phyloP scores from a whole-genome alignment of 2,888 invertebrate genomes.

The Pseudococcus longispinus region DNA sequence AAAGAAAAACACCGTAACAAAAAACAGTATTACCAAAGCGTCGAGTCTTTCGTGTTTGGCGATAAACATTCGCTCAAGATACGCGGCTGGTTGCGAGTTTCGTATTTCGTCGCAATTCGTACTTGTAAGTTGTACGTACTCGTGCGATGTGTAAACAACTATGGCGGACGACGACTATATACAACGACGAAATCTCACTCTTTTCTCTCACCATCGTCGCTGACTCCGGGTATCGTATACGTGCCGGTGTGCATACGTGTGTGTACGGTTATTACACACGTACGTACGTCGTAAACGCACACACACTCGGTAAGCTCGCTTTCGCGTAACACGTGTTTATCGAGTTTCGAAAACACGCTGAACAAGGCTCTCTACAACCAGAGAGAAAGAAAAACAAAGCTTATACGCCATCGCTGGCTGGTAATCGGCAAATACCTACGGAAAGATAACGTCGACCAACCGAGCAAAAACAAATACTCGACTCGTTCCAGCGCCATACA shows the following conservation, averaged over 20 bases:
- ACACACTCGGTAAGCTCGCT: not conserved
- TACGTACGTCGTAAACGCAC: too few relatives aligned
- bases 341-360: not conserved
- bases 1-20: not conserved
- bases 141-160: not conserved
- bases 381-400: constrained; percentile 5
- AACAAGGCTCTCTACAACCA: not conserved
- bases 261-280: not conserved
- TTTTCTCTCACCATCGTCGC: not conserved
- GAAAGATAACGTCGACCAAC: too few relatives aligned
- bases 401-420: not conserved
- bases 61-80: not conserved
- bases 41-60: not conserved
- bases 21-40: not conserved
- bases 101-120: not conserved
- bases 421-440: not conserved
- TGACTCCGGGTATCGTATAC: not conserved
- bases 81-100: not conserved
- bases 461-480: not conserved
- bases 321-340: constrained; percentile 11
- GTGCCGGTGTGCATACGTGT: not conserved
- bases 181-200: not conserved
- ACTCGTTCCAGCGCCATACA: not conserved
- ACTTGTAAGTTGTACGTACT: not conserved
- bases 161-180: not conserved